A percentile compares a stretch with the other conserved stretches of the same genome.
Evolutionary conservation across 2,888 invertebrate genomes (phyloP).

Genomic region (Drosophila prolongata): DNA sequence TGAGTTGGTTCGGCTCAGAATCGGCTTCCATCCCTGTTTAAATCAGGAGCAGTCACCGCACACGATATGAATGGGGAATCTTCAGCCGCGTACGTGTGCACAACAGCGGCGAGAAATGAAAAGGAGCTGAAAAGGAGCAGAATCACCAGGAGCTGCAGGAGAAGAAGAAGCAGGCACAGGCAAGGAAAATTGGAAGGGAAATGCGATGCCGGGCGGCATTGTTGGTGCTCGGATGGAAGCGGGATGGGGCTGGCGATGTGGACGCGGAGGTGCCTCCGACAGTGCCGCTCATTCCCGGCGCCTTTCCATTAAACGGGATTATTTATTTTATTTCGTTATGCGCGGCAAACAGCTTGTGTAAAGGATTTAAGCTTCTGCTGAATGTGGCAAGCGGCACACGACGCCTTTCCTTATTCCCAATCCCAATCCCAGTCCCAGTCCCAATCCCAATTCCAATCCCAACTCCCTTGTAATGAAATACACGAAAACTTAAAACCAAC

Average conservation of each 20-base stretch:
- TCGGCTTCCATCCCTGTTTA: slow-evolving; percentile 23
- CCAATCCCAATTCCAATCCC: slow-evolving; percentile 16
- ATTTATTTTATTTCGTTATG: slow-evolving; percentile 80
- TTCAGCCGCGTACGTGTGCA: slow-evolving; percentile 72
- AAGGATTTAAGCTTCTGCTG: slow-evolving; percentile 74
- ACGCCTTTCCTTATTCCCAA: slow-evolving; percentile 34
- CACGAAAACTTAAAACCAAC: slow-evolving; percentile 70
- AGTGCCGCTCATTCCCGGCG: slow-evolving; percentile 40
- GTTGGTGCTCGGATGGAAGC: slow-evolving; percentile 31
- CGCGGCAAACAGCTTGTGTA: slow-evolving; percentile 77
- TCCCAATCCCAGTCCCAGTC: slow-evolving; percentile 25
- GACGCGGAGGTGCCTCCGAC: slow-evolving; percentile 7
- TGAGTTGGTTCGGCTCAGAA: slow-evolving; percentile 12
- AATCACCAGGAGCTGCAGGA: slow-evolving; percentile 19
- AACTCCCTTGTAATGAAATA: slow-evolving; percentile 58
- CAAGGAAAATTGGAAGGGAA: slow-evolving; percentile 69
- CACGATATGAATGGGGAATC: slow-evolving; percentile 75
- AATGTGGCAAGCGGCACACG: slow-evolving; percentile 34
- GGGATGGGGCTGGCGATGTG: neutral
- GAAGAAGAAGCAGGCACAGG: slow-evolving; percentile 15
- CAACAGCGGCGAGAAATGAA: slow-evolving; percentile 43
- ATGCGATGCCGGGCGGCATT: slow-evolving; percentile 50
- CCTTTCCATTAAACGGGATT: slow-evolving; percentile 76
- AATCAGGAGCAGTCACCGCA: slow-evolving; percentile 38
- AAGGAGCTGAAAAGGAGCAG: slow-evolving; percentile 40